Evolutionary conservation across 2,888 invertebrate genomes (phyloP).

Genomic region (Nyleta sp.): DNA sequence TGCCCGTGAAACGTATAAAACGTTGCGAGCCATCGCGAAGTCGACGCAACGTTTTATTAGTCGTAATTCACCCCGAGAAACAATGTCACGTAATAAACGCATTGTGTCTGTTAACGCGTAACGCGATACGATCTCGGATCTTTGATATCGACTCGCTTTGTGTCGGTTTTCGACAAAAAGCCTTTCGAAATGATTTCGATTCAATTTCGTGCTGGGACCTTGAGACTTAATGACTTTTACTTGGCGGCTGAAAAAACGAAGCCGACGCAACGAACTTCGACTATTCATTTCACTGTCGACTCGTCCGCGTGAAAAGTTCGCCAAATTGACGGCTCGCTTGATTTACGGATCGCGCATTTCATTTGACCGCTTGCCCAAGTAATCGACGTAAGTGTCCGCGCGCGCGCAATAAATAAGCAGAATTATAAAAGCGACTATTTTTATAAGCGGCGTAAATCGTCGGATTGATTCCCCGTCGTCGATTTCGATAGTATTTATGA

Average conservation of each 20-base stretch:
- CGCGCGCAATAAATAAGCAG: slow-evolving; percentile 11
- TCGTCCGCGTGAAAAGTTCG: background rate
- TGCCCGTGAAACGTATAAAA: background rate
- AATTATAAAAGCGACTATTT: slow-evolving; percentile 11
- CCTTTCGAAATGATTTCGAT: slow-evolving; percentile 38
- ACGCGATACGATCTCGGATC: slow-evolving; percentile 17
- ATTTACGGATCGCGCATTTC: too few species aligned
- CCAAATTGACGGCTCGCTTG: too few species aligned
- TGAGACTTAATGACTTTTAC: slow-evolving; percentile 55
- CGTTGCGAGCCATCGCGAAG: background rate
- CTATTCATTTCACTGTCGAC: background rate
- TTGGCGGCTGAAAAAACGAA: slow-evolving; percentile 19
- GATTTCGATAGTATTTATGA: slow-evolving; percentile 26
- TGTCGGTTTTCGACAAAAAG: background rate
- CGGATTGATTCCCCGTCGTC: slow-evolving; percentile 16
- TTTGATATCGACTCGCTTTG: slow-evolving; percentile 33
- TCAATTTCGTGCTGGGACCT: slow-evolving; percentile 34
- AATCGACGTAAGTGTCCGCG: too few species aligned
- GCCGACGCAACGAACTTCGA: too few species aligned
- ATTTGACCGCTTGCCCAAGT: too few species aligned
- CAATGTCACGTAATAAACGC: slow-evolving; percentile 37
- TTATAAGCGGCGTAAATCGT: slow-evolving; percentile 20
- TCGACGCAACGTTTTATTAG: slow-evolving; percentile 40
- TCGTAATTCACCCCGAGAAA: slow-evolving; percentile 33
- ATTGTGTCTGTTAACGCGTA: slow-evolving; percentile 17